Evolutionary conservation across 2,888 invertebrate species (phyloP).

Genomic region (Tetragnatha montana): DNA sequence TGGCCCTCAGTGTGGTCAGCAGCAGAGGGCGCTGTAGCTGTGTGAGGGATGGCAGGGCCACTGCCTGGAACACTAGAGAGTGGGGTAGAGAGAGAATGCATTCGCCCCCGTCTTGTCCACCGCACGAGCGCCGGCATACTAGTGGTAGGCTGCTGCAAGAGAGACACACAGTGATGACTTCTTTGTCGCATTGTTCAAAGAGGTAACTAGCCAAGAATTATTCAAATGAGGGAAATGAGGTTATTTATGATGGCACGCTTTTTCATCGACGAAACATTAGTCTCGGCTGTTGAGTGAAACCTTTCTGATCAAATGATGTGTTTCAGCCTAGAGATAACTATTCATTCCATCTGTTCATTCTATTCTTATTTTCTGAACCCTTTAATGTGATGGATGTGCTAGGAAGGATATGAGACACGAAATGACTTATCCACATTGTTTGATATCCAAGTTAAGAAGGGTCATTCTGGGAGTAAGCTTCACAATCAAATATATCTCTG

Average conservation of each 20-base stretch:
- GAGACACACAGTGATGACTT: background rate
- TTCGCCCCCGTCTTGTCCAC: constrained; percentile 34
- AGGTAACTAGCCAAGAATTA: background rate
- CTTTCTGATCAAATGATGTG: too few relatives aligned
- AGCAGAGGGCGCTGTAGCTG: constrained; percentile 51
- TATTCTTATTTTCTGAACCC: too few relatives aligned
- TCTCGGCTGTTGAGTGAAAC: too few relatives aligned
- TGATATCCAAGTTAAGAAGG: too few relatives aligned
- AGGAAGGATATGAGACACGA: too few relatives aligned
- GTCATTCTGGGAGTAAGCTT: too few relatives aligned
- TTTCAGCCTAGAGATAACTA: too few relatives aligned
- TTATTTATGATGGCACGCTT: background rate
- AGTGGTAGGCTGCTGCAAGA: constrained; percentile 44
- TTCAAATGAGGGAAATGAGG: background rate
- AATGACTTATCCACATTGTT: too few relatives aligned
- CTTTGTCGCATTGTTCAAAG: background rate
- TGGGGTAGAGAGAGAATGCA: constrained; percentile 63
- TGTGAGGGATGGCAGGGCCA: constrained; percentile 53
- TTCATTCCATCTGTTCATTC: too few relatives aligned
- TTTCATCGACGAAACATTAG: background rate
- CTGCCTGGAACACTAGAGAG: constrained; percentile 56
- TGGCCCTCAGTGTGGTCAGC: constrained; percentile 63
- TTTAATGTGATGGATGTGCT: too few relatives aligned
- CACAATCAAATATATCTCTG: too few relatives aligned
- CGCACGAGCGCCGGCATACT: constrained; percentile 53